Evolutionary conservation across 2,113 vertebrate genomes (phyloP).

Genomic region (Hippopotamus amphibius): DNA sequence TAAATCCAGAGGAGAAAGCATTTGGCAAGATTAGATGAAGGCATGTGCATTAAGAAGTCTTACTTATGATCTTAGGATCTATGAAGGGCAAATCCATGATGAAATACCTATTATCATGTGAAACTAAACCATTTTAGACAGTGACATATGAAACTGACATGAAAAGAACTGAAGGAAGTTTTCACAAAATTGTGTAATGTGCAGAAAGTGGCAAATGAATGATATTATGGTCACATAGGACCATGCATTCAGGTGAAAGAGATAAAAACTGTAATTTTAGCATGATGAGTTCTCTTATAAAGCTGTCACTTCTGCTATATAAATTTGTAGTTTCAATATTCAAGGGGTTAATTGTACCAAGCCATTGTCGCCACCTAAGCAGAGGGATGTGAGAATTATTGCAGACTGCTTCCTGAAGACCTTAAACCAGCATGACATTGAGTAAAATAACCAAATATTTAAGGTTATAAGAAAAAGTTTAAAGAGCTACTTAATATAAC

Average conservation of each 20-base stretch:
- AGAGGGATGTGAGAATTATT: neutral
- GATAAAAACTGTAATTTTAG: slow-evolving; percentile 74
- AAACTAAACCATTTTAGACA: neutral
- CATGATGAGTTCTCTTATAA: slow-evolving; percentile 44
- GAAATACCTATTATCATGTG: slow-evolving; percentile 9
- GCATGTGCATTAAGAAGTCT: neutral
- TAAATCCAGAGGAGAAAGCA: neutral
- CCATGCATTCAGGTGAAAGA: slow-evolving; percentile 55
- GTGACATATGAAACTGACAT: neutral
- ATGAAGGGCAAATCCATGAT: neutral
- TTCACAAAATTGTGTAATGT: slow-evolving; percentile 11
- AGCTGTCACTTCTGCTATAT: slow-evolving; percentile 64
- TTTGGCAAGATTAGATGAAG: neutral
- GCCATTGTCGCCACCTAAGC: slow-evolving; percentile 37
- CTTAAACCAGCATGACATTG: neutral
- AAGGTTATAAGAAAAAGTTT: neutral
- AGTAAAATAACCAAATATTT: neutral
- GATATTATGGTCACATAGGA: neutral
- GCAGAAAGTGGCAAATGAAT: slow-evolving; percentile 54
- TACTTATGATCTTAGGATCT: neutral
- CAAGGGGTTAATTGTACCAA: slow-evolving; percentile 72
- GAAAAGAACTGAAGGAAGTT: slow-evolving; percentile 32
- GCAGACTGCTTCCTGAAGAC: neutral
- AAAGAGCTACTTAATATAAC: neutral
- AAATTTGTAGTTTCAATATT: slow-evolving; percentile 73